Evolutionary conservation across 2,797 vertebrate species (phyloP).

Genomic region (Poecilia gillii): DNA sequence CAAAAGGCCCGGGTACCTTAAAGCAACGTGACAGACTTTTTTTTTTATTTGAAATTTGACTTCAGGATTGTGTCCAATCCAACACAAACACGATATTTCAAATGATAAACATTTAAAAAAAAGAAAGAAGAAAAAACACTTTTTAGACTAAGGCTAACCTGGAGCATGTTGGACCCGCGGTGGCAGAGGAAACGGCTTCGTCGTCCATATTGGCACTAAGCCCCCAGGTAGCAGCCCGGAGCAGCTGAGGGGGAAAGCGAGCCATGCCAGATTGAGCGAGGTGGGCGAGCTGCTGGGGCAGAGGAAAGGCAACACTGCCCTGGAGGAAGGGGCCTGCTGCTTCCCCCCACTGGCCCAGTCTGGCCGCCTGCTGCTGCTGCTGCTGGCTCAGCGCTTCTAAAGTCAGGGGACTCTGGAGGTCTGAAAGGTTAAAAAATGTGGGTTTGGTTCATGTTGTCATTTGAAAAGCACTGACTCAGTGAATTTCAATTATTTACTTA

Average conservation of each 20-base stretch:
- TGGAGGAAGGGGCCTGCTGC: conserved; percentile 90
- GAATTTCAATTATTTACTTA: not conserved
- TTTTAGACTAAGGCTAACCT: conserved; percentile 78
- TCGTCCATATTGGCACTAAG: conserved; percentile 87
- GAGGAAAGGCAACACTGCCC: conserved; percentile 86
- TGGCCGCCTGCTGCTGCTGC: conserved; percentile 86
- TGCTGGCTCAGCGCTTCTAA: conserved; percentile 91
- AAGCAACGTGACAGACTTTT: conserved; percentile 1
- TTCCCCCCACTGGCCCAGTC: conserved; percentile 94
- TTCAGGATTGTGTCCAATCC: not conserved
- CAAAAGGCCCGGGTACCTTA: conserved; percentile 93
- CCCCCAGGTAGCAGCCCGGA: conserved; percentile 89
- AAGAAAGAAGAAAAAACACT: not conserved
- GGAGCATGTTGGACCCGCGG: conserved; percentile 82
- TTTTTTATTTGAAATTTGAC: not conserved
- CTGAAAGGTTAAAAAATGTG: conserved; percentile 72
- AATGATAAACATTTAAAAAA: not conserved
- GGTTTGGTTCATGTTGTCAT: conserved; percentile 18
- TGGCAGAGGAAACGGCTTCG: conserved; percentile 74
- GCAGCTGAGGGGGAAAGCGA: conserved; percentile 90
- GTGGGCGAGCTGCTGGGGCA: conserved; percentile 90
- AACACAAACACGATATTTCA: not conserved
- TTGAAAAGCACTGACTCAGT: not conserved
- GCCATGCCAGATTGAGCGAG: conserved; percentile 89
- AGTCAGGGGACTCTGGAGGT: conserved; percentile 88